A percentile compares a stretch with the other conserved stretches of the same genome.
Evolutionary conservation across 2,797 vertebrate genomes (phyloP).

Genomic region (Oryzias sinensis): DNA sequence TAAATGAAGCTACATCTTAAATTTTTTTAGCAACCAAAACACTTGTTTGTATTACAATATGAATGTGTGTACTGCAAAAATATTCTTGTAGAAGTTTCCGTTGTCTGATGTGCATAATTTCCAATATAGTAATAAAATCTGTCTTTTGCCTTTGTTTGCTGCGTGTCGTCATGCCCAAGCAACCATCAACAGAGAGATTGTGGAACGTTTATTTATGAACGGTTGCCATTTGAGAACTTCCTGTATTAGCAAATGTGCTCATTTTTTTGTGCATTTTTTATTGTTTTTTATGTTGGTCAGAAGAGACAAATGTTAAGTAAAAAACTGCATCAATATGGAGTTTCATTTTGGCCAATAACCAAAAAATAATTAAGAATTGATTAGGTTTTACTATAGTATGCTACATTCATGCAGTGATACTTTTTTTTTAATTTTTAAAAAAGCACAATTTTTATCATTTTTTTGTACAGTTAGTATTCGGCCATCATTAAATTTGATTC

Average conservation of each 20-base stretch:
- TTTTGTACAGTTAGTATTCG: no score
- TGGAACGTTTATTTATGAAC: conserved; percentile 37
- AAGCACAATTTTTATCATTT: no score
- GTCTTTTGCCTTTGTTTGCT: background rate
- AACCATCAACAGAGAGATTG: conserved; percentile 44
- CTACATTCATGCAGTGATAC: background rate
- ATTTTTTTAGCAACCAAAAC: no score
- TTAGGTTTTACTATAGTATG: background rate
- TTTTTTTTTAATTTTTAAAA: background rate
- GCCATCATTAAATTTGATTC: no score
- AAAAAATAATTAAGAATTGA: conserved; percentile 1
- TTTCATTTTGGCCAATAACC: background rate
- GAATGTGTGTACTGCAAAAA: no score
- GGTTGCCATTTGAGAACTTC: conserved; percentile 7
- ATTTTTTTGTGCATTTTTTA: conserved; percentile 24
- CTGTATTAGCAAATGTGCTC: conserved; percentile 13
- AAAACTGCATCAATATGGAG: background rate
- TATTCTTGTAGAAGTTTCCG: no score
- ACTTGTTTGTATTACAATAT: no score
- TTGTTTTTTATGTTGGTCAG: conserved; percentile 4
- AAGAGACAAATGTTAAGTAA: conserved; percentile 5
- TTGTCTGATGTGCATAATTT: background rate
- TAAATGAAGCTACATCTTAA: no score
- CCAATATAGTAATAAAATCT: background rate
- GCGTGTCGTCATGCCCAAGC: conserved; percentile 21